phyloP scores from a whole-genome alignment of 2,113 vertebrate species.

The Pantherophis guttatus region DNA sequence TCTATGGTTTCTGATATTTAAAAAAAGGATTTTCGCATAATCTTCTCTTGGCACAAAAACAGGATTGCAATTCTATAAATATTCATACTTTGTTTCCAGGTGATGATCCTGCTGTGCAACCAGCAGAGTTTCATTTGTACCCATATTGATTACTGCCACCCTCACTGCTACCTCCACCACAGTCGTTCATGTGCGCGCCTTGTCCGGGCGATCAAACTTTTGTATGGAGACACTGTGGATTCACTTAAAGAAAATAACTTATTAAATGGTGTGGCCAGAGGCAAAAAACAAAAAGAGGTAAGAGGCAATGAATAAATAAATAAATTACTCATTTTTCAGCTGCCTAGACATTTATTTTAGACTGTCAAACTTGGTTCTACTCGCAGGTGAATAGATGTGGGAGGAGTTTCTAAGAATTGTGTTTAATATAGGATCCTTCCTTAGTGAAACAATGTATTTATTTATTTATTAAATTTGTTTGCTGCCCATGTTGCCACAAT shows the following conservation, averaged over 20 bases:
- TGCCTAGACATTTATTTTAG: not conserved
- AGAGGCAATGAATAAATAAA: constrained; percentile 15
- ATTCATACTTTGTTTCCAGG: constrained; percentile 69
- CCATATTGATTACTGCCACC: constrained; percentile 95
- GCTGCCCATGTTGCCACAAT: not conserved
- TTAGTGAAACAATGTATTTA: not conserved
- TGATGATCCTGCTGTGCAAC: constrained; percentile 97
- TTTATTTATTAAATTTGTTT: not conserved
- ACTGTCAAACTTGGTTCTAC: not conserved
- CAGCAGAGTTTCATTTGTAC: constrained; percentile 99
- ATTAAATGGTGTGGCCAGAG: constrained; percentile 68
- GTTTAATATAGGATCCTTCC: not conserved
- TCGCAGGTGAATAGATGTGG: not conserved
- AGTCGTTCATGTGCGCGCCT: constrained; percentile 94
- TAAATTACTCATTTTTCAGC: not conserved
- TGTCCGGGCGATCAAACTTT: constrained; percentile 92
- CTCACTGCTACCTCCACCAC: constrained; percentile 96
- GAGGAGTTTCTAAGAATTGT: not conserved
- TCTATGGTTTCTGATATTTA: not conserved
- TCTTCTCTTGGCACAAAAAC: not conserved
- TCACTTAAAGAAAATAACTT: constrained; percentile 80
- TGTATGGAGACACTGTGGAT: constrained; percentile 93
- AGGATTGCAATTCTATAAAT: not conserved
- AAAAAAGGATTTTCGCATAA: not conserved
- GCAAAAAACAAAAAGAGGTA: constrained; percentile 95